These are phyloP conservation scores for Drosophila paramelanica DNA, from an alignment of 2,888 invertebrate genomes.

Conservation along the genomic window DNA sequence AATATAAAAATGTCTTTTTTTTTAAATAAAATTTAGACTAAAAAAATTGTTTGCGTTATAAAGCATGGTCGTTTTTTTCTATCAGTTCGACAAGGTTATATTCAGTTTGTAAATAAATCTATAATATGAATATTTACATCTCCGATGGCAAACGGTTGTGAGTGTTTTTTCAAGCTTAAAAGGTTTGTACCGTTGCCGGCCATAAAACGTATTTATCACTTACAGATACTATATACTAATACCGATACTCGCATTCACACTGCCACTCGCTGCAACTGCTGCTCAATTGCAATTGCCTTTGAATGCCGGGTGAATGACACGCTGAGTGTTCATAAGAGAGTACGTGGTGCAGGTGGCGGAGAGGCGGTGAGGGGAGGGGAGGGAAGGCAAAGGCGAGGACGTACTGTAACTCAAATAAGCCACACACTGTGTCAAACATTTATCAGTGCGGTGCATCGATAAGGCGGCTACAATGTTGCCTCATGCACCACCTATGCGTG, in stretches of 20 bases:
- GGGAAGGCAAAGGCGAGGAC: slow-evolving; percentile 20
- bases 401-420: slow-evolving; percentile 61
- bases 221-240: slow-evolving; percentile 28
- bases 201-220: slow-evolving; percentile 70
- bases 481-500: slow-evolving; percentile 16
- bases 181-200: slow-evolving; percentile 20
- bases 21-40: no score
- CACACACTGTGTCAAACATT: slow-evolving; percentile 76
- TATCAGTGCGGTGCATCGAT: slow-evolving; percentile 71
- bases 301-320: slow-evolving; percentile 58
- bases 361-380: not conserved
- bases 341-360: not conserved
- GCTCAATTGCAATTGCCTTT: slow-evolving; percentile 53
- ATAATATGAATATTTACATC: no score
- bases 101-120: no score
- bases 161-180: slow-evolving; percentile 52
- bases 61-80: no score
- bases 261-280: slow-evolving; percentile 14
- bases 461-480: slow-evolving; percentile 73
- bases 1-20: no score
- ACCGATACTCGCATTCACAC: slow-evolving; percentile 24
- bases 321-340: slow-evolving; percentile 33
- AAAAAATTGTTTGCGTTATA: no score
- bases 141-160: slow-evolving; percentile 15
- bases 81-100: slow-evolving; percentile 3